A percentile compares a stretch with the other conserved stretches of the same genome.
phyloP scores from a whole-genome alignment of 2,888 invertebrate species.

The Exephanes ischioxanthus region DNA sequence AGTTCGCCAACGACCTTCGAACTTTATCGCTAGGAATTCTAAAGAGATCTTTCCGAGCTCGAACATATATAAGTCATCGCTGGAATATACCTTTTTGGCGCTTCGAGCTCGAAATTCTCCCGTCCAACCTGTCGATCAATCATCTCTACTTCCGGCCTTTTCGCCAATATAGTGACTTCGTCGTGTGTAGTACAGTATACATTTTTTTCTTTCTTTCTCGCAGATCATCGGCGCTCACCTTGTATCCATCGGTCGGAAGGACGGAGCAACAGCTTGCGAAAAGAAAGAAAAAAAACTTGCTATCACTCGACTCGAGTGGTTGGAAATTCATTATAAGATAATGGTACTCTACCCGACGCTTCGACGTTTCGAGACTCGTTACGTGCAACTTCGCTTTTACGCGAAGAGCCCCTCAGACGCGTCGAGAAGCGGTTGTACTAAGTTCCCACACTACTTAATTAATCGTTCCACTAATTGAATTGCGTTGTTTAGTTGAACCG shows the following conservation, averaged over 20 bases:
- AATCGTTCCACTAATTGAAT: conserved; percentile 80
- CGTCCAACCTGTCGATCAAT: conserved; percentile 50
- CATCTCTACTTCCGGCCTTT: conserved; percentile 7
- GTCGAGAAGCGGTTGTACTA: conserved; percentile 30
- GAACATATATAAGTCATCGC: conserved; percentile 31
- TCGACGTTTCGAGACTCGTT: conserved; percentile 39
- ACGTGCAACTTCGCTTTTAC: conserved; percentile 34
- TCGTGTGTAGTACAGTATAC: not conserved
- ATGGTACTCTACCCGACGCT: conserved; percentile 25
- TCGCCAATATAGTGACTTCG: not conserved
- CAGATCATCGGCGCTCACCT: not conserved
- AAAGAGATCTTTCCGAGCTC: conserved; percentile 34
- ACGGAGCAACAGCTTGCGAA: not conserved
- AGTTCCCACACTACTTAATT: conserved; percentile 79
- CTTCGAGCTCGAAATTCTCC: conserved; percentile 11
- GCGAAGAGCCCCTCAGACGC: conserved; percentile 13
- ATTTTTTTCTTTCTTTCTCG: not conserved
- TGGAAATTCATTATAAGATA: conserved; percentile 31
- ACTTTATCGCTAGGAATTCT: conserved; percentile 51
- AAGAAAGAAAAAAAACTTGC: not conserved
- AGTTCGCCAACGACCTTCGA: conserved; percentile 43
- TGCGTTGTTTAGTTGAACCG: conserved; percentile 77
- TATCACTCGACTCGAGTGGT: conserved; percentile 14
- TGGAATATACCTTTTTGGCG: conserved; percentile 7
- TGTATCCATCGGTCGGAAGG: not conserved